phyloP scores from a whole-genome alignment of 2,113 vertebrate genomes.

The Oenanthe oenanthe region DNA sequence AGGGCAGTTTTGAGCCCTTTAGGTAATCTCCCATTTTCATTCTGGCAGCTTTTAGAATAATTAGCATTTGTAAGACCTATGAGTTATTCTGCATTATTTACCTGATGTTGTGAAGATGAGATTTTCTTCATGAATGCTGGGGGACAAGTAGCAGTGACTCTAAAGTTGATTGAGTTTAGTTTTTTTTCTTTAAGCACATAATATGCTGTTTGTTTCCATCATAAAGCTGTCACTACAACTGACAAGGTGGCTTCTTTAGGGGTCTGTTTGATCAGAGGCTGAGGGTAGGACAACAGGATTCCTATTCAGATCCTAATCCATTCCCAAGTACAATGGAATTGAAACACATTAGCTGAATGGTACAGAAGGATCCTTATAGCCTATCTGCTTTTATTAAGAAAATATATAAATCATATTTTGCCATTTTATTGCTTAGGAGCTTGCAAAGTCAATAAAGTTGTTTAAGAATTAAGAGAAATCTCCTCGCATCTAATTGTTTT shows the following conservation, averaged over 20 bases:
- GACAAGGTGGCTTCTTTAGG: background rate
- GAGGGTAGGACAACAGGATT: background rate
- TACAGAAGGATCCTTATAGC: background rate
- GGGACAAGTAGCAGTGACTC: background rate
- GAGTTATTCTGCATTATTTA: background rate
- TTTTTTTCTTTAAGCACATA: background rate
- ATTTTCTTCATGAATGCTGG: background rate
- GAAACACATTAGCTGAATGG: background rate
- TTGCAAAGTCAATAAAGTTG: background rate
- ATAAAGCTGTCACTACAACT: background rate
- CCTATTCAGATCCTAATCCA: background rate
- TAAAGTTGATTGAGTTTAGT: background rate
- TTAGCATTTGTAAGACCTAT: background rate
- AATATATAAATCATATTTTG: background rate
- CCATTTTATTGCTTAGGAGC: background rate
- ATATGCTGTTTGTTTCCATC: background rate
- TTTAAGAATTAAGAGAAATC: background rate
- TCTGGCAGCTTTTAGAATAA: background rate
- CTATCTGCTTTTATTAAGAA: background rate
- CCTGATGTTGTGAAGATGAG: background rate
- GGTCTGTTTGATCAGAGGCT: background rate
- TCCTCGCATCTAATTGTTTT: background rate
- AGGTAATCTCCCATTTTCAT: background rate
- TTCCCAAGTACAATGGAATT: background rate
- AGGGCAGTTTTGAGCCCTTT: background rate